These are phyloP conservation scores for Phoronis australis DNA, from an alignment of 2,888 invertebrate species.

Conservation along the genomic window DNA sequence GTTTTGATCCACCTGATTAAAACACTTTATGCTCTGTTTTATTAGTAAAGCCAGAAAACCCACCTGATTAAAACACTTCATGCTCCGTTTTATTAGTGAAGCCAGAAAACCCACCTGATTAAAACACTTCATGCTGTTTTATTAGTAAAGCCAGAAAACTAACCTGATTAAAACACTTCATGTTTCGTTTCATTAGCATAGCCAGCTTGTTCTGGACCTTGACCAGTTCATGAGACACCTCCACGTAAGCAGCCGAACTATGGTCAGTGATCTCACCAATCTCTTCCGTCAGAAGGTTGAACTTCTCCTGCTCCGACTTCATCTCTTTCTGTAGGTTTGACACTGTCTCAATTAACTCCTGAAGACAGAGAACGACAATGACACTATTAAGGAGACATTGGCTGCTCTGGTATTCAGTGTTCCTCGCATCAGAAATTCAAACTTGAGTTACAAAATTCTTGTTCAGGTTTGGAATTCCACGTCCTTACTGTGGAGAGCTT, in stretches of 20 bases:
- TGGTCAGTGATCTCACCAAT: conserved; percentile 35
- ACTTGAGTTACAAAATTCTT: too few species aligned
- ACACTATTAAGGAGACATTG: too few species aligned
- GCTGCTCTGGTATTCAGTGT: too few species aligned
- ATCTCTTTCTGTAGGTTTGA: conserved; percentile 51
- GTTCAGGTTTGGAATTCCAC: too few species aligned
- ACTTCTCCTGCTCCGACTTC: conserved; percentile 51
- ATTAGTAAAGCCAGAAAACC: conserved; percentile 9
- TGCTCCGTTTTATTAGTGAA: conserved; percentile 50
- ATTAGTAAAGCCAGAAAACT: conserved; percentile 31
- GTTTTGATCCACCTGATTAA: conserved; percentile 50
- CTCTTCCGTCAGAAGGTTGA: conserved; percentile 44
- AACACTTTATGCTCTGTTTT: too few species aligned
- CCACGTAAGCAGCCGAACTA: conserved; percentile 41
- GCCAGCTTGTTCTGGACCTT: conserved; percentile 48
- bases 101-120: conserved; percentile 48
- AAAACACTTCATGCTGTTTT: too few species aligned
- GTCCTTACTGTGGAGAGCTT: too few species aligned
- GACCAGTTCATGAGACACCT: conserved; percentile 47
- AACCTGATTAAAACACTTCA: conserved; percentile 54
- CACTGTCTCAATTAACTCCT: conserved; percentile 49
- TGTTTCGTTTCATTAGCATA: conserved; percentile 50
- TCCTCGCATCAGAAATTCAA: too few species aligned
- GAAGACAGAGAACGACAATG: too few species aligned
- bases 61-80: conserved; percentile 54